Evolutionary conservation across 2,888 invertebrate species (phyloP), one percentile per base, ranked within the genome.

Genomic region (Orthosia incerta): DNA sequence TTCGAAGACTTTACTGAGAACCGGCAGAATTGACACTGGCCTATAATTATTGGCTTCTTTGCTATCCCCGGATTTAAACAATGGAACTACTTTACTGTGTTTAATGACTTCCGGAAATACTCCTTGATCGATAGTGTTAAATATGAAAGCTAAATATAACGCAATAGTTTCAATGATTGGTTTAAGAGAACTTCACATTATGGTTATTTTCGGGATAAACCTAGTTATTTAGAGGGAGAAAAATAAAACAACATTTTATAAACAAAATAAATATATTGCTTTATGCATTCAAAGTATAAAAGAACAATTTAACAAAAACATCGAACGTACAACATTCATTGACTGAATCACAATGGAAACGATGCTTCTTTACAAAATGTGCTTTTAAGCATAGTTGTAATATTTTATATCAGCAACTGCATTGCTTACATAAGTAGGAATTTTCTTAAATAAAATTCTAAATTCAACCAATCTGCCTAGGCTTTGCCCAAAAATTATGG

Each of bases 201-300:
- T 12, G n/a, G 20, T 39, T 39, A 9, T 39, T 39, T 53, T 20
- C 51, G 0, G 20, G 51, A 20, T 53, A 20, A n/a, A 7, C 15
- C 15, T 15, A 55, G 23, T 13, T 1, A 23, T n/a, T 13, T n/a
- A n/a, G 11, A 55, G 18, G 13, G 4, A 1, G n/a, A 46, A 31
- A 63, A 94, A 90, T 91, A 76, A 94, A 92, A 95, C 89, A 82
- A 80, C 83, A 83, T 39, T 66, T 60, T 80, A 79, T 91, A 91
- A 90, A 91, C 88, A 94, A 94, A 93, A 94, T 94, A 92, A 85
- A 86, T 87, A 93, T 93, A 93, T 94, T 93, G 92, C 91, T 94
- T 94, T 92, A 93, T 93, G 92, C 90, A 89, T 92, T 90, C 81
- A 89, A 92, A 90, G 88, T 94, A 93, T 88, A 94, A 94, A 94